Conservation (phyloP, 2,113 vertebrate genomes). For the Aphelocoma coerulescens region DNA sequence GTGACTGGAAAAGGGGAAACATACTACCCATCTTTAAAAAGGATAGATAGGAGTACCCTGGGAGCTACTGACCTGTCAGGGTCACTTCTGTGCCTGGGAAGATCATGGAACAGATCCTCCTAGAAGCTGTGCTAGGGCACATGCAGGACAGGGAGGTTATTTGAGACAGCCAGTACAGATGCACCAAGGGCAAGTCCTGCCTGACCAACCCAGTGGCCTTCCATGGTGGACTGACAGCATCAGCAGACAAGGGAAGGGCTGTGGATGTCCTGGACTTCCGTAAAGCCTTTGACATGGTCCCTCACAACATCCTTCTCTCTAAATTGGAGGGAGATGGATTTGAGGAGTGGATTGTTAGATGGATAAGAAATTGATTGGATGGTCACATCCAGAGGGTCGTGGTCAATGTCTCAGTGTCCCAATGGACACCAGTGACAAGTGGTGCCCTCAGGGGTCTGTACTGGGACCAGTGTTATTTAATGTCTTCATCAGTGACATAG, state of each 20-base stretch:
- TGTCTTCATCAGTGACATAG: accelerated
- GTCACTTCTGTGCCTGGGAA: neutral
- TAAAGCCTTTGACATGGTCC: neutral
- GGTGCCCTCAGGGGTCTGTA: neutral
- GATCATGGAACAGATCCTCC: neutral
- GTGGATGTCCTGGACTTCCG: neutral
- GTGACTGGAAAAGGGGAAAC: neutral
- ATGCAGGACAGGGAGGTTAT: neutral
- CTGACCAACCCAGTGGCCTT: neutral
- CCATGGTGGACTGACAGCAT: neutral
- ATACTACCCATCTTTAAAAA: neutral
- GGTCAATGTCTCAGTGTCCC: neutral
- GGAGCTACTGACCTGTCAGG: neutral
- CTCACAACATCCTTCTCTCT: neutral
- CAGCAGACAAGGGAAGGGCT: neutral
- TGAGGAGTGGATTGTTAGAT: neutral
- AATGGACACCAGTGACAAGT: neutral
- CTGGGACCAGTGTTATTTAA: neutral
- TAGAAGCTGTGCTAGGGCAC: neutral
- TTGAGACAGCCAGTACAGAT: neutral
- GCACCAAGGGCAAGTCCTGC: neutral
- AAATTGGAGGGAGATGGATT: neutral
- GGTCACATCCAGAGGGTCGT: accelerated
- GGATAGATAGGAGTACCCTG: neutral
- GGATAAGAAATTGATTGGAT: neutral